Base-by-base conservation (phyloP, 2,797 vertebrate species). In the Sebastes trivittatus region DNA sequence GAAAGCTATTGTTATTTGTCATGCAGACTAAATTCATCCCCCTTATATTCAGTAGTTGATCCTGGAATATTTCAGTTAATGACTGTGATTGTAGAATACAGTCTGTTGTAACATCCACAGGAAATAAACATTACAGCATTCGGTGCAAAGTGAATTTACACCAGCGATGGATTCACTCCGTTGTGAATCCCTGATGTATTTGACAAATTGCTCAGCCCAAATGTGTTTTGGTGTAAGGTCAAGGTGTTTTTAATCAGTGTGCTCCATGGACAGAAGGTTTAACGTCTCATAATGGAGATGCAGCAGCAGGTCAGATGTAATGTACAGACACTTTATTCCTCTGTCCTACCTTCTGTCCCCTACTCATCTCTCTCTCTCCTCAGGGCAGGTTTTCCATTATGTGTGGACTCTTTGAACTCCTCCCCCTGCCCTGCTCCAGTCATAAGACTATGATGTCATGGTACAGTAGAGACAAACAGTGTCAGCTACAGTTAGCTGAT, bases 381-480 rank as follows among this genome's bases (percentile, higher is more conserved):
- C 59, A 46, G 75, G 86, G 78, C 81, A 88, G 90, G 83, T 87
- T 89, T 93, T 90, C 83, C 86, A 91, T 93, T 91, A 89, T 92
- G 88, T 92, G 86, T 78, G 4, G 78, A 84, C 83, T 89, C 82
- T 87, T 70, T 86, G 80, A 90, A 87, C 88, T 88, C 89, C 90
- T 91, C 92, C 92, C 85, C 84, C 88, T 89, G 91, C 93, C 93
- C 89, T 91, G 84, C 92, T 93, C 88, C 80, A 90, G 93, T 95
- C 95, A 96, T 86, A 90, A 95, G 94, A 93, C 93, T 82, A 95
- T 95, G 95, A 95, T 94, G 94, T 96, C 95, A 96, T 94, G 78
- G 86, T 91, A 92, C 90, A 94, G 89, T 89, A 93, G 71, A 94
- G 90, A 91, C 83, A 87, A 89, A 91, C 90, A 90, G 71, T 89